Evolutionary conservation across 2,113 vertebrate genomes (phyloP), one percentile per base, ranked within the genome.

Genomic region (Dolichotis patagonum): DNA sequence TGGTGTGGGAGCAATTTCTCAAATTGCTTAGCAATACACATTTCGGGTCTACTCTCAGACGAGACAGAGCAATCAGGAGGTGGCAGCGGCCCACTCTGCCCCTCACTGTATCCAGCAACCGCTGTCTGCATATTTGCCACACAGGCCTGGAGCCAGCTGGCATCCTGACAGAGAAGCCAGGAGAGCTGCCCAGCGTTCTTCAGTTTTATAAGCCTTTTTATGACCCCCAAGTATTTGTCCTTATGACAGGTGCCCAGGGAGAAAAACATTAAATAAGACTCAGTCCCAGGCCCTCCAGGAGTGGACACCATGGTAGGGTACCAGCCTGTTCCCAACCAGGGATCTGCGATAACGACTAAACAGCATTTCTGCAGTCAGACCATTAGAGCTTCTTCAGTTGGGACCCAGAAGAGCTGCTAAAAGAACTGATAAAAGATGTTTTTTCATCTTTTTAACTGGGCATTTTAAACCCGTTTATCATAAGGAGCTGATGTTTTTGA

Each of bases 51-150:
- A 20, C 12, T 16, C 49, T 85, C 2, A 9, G 78, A 65, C 20
- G 11, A 58, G 58, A 73, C 32, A 28, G 35, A 80, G 90, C 77
- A 41, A 13, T 56, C 7, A 38, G n/a, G 43, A 49, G 80, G 8
- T 0, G 30, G 28, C 38, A 24, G 65, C 43, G 22, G 1, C 43
- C 65, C 4, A 0, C n/a, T 38, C 63, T 28, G 17, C 22, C 0
- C 38, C 20, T 49, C 7, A 30, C 71, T 32, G 13, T 26, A 46
- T 65, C 16, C 0, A 20, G 56, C 20, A 11, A 10, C 35, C 7
- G 22, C 32, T 56, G 12, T 41, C 5, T 1, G 8, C 56, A 49
- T 32, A 5, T 10, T 28, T 49, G 58, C 49, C 17, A 26, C 65
- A 26, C 13, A 49, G 60, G 38, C 4, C 17, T 12, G 13, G 7